These are phyloP conservation scores for Microcebus jonahi DNA, from an alignment of 2,113 vertebrate species.

Conservation along the genomic window DNA sequence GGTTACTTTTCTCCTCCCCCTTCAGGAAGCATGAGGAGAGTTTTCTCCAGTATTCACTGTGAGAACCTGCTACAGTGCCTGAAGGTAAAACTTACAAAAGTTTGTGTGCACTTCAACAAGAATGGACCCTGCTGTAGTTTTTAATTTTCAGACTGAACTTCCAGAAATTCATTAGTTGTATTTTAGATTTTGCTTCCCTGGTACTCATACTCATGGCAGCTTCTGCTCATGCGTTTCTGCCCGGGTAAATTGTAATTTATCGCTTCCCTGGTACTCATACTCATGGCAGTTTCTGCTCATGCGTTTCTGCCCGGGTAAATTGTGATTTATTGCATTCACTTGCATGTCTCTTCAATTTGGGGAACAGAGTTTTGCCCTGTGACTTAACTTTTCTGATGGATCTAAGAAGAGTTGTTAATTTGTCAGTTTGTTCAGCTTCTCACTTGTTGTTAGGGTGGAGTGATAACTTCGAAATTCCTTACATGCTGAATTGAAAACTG, in stretches of 20 bases:
- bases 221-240: neutral
- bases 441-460: neutral
- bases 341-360: neutral
- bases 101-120: neutral
- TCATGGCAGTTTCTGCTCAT: neutral
- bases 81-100: neutral
- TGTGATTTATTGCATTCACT: neutral
- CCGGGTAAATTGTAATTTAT: neutral
- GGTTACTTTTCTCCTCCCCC: neutral
- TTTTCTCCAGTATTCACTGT: neutral
- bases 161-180: neutral
- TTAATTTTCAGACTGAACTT: neutral
- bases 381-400: neutral
- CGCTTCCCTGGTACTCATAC: neutral
- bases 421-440: neutral
- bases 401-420: neutral
- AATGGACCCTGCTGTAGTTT: neutral
- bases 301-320: neutral
- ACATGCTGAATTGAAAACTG: neutral
- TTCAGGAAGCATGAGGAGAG: neutral
- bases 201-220: neutral
- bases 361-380: neutral
- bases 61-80: neutral
- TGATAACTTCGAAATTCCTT: neutral
- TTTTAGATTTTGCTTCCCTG: neutral